These are phyloP conservation scores for Corythoichthys haematopterus DNA, from an alignment of 2,113 vertebrate species.

Conservation along the genomic window DNA sequence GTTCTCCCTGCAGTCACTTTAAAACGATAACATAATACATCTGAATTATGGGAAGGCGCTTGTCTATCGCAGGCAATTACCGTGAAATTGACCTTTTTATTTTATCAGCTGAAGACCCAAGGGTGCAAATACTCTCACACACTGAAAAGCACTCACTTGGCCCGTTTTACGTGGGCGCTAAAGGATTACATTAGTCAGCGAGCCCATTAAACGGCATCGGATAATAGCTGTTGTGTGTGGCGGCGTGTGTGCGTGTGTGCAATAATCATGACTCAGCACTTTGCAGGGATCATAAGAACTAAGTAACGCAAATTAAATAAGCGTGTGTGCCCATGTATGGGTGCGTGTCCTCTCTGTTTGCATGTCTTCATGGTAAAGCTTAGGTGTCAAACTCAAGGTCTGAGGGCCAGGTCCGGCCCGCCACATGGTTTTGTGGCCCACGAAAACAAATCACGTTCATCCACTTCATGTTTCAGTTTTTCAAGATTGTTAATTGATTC, in stretches of 20 bases:
- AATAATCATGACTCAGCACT: slow-evolving; percentile 53
- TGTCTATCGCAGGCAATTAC: slow-evolving; percentile 32
- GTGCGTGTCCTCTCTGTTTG: slow-evolving; percentile 11
- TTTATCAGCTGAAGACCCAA: slow-evolving; percentile 35
- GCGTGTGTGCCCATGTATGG: slow-evolving; percentile 4
- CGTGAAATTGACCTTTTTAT: slow-evolving; percentile 37
- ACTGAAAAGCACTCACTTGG: background rate
- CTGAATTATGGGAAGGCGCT: slow-evolving; percentile 21
- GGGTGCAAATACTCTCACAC: slow-evolving; percentile 11
- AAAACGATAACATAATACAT: slow-evolving; percentile 22
- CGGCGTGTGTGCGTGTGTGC: slow-evolving; percentile 2
- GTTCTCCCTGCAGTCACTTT: slow-evolving; percentile 6
- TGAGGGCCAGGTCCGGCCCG: no score
- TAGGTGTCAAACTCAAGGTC: background rate
- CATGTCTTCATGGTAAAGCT: background rate
- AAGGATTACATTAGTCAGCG: slow-evolving; percentile 33
- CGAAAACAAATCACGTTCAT: no score
- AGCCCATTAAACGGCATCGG: slow-evolving; percentile 11
- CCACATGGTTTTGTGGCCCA: no score
- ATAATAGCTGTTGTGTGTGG: slow-evolving; percentile 17
- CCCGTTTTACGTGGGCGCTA: slow-evolving; percentile 18
- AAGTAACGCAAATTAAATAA: slow-evolving; percentile 36
- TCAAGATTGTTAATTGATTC: no score
- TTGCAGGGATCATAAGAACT: slow-evolving; percentile 35
- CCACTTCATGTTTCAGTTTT: no score